Base-by-base conservation (phyloP, 2,797 vertebrate species). In the Malurus splendens region DNA sequence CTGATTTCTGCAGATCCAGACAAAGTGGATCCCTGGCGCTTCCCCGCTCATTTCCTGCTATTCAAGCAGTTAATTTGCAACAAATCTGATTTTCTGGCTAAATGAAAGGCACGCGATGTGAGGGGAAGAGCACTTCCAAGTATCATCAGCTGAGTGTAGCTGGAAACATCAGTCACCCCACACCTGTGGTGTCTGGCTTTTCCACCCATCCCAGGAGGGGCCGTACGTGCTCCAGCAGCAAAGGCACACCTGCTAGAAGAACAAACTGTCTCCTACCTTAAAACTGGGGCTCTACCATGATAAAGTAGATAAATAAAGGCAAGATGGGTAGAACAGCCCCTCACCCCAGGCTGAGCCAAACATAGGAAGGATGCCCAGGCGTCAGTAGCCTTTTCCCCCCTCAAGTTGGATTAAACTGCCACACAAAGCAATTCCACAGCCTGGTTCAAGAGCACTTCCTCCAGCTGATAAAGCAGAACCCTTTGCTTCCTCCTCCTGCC, bases 71-170 rank as follows among this genome's bases (percentile, higher is more conserved):
- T 67, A 39, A 62, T 81, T 87, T 56, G 56, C 33, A 84, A 70
- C n/a, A 67, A 79, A 83, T 47, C 57, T 13, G 14, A 86, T 74
- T 86, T 89, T 87, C 74, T 86, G 39, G 36, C 28, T 93, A 60
- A 54, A 89, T 30, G 76, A 52, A 54, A 78, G 44, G 4, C 20
- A 39, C 1, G 0, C 1, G 1, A 76, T 24, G 24, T 0, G 28
- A 87, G 12, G 13, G 25, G 32, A 81, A 75, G 42, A 67, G 38
- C 8, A 41, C 17, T 78, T 50, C 39, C 44, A 70, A 66, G 50
- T 4, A 14, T 6, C 28, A 14, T 13, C 67, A 39, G 12, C 25
- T 67, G 23, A 2, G 47, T 4, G 44, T 57, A 19, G 27, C 33
- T 5, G 36, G 57, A 60, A 78, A 11, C 30, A 33, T 3, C 62